Evolutionary conservation across 2,888 invertebrate genomes (phyloP).

Genomic region (Tetragonisca angustula): DNA sequence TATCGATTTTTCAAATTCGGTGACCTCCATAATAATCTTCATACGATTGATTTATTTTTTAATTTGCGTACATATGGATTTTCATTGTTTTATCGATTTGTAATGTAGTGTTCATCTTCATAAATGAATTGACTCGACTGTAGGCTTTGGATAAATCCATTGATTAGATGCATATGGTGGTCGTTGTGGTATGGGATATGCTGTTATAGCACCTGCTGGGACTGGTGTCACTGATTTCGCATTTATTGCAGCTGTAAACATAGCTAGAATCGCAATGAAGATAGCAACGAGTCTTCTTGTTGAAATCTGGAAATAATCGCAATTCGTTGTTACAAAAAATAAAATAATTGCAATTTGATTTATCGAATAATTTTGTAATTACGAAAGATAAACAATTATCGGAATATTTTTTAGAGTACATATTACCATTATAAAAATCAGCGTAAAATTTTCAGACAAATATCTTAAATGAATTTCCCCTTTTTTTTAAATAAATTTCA

Average conservation of each 20-base stretch:
- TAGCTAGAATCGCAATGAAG: conserved; percentile 11
- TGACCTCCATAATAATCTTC: no score
- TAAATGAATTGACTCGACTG: conserved; percentile 16
- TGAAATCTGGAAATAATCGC: conserved; percentile 42
- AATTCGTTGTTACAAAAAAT: background rate
- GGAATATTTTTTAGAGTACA: background rate
- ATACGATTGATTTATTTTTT: no score
- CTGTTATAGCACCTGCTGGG: conserved; percentile 72
- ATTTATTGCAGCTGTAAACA: conserved; percentile 21
- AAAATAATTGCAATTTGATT: no score
- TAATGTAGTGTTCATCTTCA: background rate
- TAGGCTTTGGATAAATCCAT: conserved; percentile 70
- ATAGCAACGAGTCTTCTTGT: conserved; percentile 31
- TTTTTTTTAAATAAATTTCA: background rate
- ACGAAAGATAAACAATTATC: background rate
- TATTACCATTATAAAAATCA: conserved; percentile 18
- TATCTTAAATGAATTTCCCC: background rate
- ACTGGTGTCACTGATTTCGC: conserved; percentile 28
- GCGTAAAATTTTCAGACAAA: background rate
- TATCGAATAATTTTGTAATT: background rate
- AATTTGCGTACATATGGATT: background rate
- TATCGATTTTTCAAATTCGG: no score
- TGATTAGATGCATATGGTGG: conserved; percentile 66
- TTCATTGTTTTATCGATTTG: no score
- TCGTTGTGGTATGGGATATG: conserved; percentile 71